A percentile compares a stretch with the other conserved stretches of the same genome.
Evolutionary conservation across 92 coral and sea anemone genomes (phyloP).

Genomic region (Parazoanthus swiftii): DNA sequence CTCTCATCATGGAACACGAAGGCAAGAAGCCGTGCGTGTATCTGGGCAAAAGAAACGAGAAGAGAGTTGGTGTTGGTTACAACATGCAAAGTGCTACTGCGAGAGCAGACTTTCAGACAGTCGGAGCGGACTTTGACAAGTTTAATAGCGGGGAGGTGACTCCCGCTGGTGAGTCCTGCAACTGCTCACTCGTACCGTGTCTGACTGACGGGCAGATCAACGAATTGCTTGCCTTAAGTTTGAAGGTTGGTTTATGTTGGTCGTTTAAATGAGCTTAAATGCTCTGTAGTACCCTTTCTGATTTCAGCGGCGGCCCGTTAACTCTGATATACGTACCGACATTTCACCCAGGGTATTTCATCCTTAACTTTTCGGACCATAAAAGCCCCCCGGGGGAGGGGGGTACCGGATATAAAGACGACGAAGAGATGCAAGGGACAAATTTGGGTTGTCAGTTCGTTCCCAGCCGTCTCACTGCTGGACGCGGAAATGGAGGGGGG

Average conservation of each 20-base stretch:
- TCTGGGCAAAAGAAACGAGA: slow-evolving; percentile 32
- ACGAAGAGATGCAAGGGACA: too few relatives aligned
- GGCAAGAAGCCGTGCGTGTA: slow-evolving; percentile 46
- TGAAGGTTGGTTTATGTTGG: slow-evolving; percentile 7
- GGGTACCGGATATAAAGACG: too few relatives aligned
- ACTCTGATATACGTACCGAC: too few relatives aligned
- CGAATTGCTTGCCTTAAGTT: slow-evolving; percentile 20
- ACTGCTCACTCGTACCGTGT: slow-evolving; percentile 39
- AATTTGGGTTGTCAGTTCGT: too few relatives aligned
- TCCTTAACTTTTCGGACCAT: too few relatives aligned
- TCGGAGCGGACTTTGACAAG: slow-evolving; percentile 47
- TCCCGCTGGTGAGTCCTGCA: slow-evolving; percentile 7
- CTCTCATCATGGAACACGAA: slow-evolving; percentile 7
- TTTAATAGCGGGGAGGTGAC: slow-evolving; percentile 25
- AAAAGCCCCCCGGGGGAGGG: too few relatives aligned
- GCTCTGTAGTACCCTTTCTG: not conserved
- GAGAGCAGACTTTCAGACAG: not conserved
- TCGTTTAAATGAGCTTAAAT: not conserved
- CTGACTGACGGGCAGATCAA: slow-evolving; percentile 37
- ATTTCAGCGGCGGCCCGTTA: not conserved
- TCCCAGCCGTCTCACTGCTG: too few relatives aligned
- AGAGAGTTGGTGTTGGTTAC: slow-evolving; percentile 42
- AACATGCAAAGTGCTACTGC: slow-evolving; percentile 32
- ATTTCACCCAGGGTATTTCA: too few relatives aligned
- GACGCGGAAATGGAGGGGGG: too few relatives aligned